Evolutionary conservation across 2,797 vertebrate species (phyloP).

Genomic region (Sebastolobus altivelis): DNA sequence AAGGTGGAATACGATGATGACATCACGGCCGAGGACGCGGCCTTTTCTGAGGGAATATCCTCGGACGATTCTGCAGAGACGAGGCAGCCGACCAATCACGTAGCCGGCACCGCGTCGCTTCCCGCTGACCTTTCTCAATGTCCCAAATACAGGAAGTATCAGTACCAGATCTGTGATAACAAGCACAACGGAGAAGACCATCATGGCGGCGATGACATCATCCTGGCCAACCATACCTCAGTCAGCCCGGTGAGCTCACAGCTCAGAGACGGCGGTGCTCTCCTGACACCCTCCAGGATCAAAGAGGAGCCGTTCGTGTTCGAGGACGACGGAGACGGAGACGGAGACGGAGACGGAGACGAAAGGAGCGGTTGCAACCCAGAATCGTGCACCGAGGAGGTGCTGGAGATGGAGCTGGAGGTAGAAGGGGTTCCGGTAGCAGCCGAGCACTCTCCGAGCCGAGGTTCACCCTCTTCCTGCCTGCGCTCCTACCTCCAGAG

Average conservation of each 20-base stretch:
- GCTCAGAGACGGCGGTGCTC: constrained; percentile 79
- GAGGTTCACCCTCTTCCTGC: constrained; percentile 89
- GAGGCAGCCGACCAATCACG: constrained; percentile 77
- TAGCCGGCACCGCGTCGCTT: constrained; percentile 72
- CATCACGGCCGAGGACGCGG: constrained; percentile 69
- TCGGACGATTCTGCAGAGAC: constrained; percentile 77
- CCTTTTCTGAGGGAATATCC: constrained; percentile 55
- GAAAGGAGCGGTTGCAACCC: constrained; percentile 87
- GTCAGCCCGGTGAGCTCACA: constrained; percentile 88
- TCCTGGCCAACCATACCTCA: constrained; percentile 85
- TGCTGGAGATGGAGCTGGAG: constrained; percentile 90
- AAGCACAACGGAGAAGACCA: constrained; percentile 85
- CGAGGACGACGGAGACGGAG: constrained; percentile 88
- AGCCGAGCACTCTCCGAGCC: constrained; percentile 82
- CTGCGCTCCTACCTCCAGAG: constrained; percentile 91
- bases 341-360: constrained; percentile 86
- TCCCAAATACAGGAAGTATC: constrained; percentile 94
- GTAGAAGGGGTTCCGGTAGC: constrained; percentile 88
- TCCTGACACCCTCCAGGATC: constrained; percentile 67
- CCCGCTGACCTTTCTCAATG: constrained; percentile 83
- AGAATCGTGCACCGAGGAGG: constrained; percentile 89
- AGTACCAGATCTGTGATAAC: constrained; percentile 88
- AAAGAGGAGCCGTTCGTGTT: constrained; percentile 74
- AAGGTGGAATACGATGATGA: constrained; percentile 83
- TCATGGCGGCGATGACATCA: constrained; percentile 72